Percentiles rank a stretch among this genome's conserved stretches.
phyloP scores from a whole-genome alignment of 2,113 vertebrate genomes.

The Ceratotherium simum region DNA sequence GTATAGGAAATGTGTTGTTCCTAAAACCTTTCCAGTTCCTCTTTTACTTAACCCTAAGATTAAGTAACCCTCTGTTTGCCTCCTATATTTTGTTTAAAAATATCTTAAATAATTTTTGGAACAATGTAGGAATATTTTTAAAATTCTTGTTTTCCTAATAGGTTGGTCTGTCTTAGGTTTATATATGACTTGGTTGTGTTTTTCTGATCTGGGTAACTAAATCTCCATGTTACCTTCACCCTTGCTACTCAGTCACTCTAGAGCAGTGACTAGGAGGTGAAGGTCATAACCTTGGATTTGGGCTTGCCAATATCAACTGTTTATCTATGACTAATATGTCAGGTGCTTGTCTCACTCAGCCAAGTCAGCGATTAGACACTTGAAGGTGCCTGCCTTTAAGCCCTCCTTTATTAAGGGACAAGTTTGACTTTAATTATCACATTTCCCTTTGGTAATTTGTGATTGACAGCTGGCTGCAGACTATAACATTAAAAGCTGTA shows the following conservation, averaged over 20 bases:
- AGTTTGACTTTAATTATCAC: background rate
- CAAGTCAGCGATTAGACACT: background rate
- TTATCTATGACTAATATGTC: background rate
- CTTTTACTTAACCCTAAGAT: background rate
- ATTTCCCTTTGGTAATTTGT: slow-evolving; percentile 48
- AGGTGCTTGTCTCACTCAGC: background rate
- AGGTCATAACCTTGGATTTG: background rate
- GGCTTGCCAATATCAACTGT: background rate
- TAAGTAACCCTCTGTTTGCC: background rate
- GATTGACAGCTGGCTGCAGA: background rate
- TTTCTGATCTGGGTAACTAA: background rate
- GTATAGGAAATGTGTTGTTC: background rate
- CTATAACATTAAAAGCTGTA: background rate
- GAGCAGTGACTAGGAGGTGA: background rate
- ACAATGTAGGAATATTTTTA: background rate
- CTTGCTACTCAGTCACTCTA: background rate
- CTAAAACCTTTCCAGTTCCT: background rate
- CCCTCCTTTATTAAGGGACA: background rate
- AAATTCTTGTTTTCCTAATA: background rate
- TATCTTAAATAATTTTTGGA: background rate
- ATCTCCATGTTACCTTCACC: background rate
- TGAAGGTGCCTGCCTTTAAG: background rate
- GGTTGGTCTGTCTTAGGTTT: background rate
- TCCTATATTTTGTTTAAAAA: background rate
- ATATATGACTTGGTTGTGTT: background rate